These are phyloP conservation scores for Bradypodion pumilum DNA, from an alignment of 2,797 vertebrate species.

Conservation along the genomic window DNA sequence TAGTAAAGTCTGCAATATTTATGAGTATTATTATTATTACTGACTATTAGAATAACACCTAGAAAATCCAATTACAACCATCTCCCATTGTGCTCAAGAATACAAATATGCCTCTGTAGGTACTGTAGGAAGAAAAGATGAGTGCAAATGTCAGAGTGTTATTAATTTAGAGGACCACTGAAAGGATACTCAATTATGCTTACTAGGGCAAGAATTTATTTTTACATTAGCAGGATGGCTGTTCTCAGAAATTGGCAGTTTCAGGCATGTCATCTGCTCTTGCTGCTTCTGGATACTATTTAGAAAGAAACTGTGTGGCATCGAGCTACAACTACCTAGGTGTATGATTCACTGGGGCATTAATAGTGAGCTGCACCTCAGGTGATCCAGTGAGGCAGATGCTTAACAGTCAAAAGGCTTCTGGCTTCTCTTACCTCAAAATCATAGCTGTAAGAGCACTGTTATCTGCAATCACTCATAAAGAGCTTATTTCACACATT, in stretches of 20 bases:
- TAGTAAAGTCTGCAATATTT: conserved; percentile 13
- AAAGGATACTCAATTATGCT: conserved; percentile 28
- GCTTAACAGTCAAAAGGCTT: background rate
- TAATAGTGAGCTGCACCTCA: background rate
- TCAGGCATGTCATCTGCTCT: background rate
- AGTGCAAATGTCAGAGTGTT: conserved; percentile 27
- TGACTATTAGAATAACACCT: conserved; percentile 21
- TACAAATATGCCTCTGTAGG: conserved; percentile 31
- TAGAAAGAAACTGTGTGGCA: background rate
- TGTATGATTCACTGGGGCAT: background rate
- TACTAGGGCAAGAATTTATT: conserved; percentile 20
- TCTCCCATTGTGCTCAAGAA: conserved; percentile 34
- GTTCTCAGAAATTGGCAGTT: conserved; percentile 20
- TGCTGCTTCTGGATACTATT: background rate
- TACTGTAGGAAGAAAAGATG: conserved; percentile 15
- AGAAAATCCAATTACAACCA: conserved; percentile 31
- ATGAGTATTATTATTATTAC: conserved; percentile 12
- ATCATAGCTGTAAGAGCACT: background rate
- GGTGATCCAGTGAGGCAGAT: background rate
- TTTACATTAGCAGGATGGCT: conserved; percentile 18
- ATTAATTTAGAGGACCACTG: conserved; percentile 33
- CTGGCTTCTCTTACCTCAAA: background rate
- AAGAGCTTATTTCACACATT: background rate
- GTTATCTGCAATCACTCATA: background rate
- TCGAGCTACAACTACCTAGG: background rate